These are phyloP conservation scores for Pica pica DNA, from an alignment of 2,113 vertebrate genomes.

Conservation along the genomic window DNA sequence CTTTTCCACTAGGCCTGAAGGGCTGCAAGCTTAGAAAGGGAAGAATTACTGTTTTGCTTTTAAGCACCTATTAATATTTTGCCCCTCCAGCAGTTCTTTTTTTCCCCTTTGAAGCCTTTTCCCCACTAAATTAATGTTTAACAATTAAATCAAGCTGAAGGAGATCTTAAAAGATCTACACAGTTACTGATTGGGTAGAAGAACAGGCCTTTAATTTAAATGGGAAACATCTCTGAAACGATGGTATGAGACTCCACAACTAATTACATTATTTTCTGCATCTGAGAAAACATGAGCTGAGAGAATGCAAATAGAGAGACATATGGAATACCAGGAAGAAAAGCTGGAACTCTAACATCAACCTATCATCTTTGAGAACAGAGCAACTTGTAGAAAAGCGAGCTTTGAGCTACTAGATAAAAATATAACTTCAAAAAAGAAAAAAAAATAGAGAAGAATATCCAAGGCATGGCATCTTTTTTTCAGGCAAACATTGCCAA, in stretches of 20 bases:
- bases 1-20: slow-evolving; percentile 83
- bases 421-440: neutral
- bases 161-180: slow-evolving; percentile 77
- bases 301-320: slow-evolving; percentile 74
- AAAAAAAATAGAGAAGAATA: neutral
- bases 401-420: slow-evolving; percentile 20
- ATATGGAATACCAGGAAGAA: slow-evolving; percentile 60
- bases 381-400: slow-evolving; percentile 37
- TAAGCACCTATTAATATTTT: slow-evolving; percentile 82
- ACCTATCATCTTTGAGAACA: slow-evolving; percentile 56
- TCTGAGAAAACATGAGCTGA: slow-evolving; percentile 88
- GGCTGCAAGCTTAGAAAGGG: slow-evolving; percentile 84
- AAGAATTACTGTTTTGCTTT: slow-evolving; percentile 86
- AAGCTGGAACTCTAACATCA: slow-evolving; percentile 51
- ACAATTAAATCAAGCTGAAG: slow-evolving; percentile 83
- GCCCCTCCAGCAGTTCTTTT: slow-evolving; percentile 71
- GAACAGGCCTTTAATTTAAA: slow-evolving; percentile 80
- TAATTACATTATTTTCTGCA: slow-evolving; percentile 97
- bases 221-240: slow-evolving; percentile 82
- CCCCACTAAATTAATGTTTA: slow-evolving; percentile 83
- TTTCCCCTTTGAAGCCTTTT: slow-evolving; percentile 73
- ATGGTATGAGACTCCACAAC: slow-evolving; percentile 78
- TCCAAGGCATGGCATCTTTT: neutral
- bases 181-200: slow-evolving; percentile 82
- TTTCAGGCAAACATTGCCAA: neutral